Percentiles rank a stretch among this genome's conserved stretches.
Conservation (phyloP, 2,888 invertebrate species). For the Oscheius myriophilus region DNA sequence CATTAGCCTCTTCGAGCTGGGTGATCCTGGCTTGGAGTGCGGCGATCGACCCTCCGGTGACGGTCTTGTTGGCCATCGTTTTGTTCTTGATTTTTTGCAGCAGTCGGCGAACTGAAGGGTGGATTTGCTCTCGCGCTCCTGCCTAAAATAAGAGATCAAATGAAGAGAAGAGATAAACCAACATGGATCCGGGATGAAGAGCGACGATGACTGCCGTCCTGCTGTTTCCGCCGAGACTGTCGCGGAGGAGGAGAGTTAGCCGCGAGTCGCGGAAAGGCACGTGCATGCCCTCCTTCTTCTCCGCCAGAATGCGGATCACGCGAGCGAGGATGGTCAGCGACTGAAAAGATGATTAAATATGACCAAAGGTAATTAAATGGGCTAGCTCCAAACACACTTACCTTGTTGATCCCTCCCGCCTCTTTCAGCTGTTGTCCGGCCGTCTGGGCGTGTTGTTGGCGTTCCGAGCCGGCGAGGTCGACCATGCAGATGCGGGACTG, state of each 20-base stretch:
- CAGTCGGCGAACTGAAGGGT: slow-evolving; percentile 72
- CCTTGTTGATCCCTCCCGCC: slow-evolving; percentile 72
- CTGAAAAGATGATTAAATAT: not conserved
- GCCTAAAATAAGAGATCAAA: slow-evolving; percentile 69
- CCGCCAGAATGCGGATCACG: slow-evolving; percentile 72
- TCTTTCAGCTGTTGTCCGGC: slow-evolving; percentile 72
- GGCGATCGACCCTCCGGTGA: slow-evolving; percentile 70
- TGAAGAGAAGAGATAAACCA: slow-evolving; percentile 37
- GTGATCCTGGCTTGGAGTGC: slow-evolving; percentile 71
- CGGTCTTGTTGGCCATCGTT: slow-evolving; percentile 72
- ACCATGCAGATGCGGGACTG: slow-evolving; percentile 73
- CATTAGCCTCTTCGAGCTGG: slow-evolving; percentile 35
- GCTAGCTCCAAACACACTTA: too few relatives aligned
- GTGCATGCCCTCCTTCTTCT: slow-evolving; percentile 62
- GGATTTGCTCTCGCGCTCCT: slow-evolving; percentile 72
- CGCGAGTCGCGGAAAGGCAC: slow-evolving; percentile 73
- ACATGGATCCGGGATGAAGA: slow-evolving; percentile 72
- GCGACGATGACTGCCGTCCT: slow-evolving; percentile 73
- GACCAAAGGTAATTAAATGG: too few relatives aligned
- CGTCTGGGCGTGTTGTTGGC: slow-evolving; percentile 72
- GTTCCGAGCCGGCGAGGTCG: slow-evolving; percentile 73
- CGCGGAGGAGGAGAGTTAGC: slow-evolving; percentile 72
- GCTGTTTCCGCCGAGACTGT: slow-evolving; percentile 73
- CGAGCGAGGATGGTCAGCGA: slow-evolving; percentile 71
- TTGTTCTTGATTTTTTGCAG: slow-evolving; percentile 73